Evolutionary conservation across 2,113 vertebrate genomes (phyloP), one percentile per base, ranked within the genome.

Genomic region (Rutilus rutilus): DNA sequence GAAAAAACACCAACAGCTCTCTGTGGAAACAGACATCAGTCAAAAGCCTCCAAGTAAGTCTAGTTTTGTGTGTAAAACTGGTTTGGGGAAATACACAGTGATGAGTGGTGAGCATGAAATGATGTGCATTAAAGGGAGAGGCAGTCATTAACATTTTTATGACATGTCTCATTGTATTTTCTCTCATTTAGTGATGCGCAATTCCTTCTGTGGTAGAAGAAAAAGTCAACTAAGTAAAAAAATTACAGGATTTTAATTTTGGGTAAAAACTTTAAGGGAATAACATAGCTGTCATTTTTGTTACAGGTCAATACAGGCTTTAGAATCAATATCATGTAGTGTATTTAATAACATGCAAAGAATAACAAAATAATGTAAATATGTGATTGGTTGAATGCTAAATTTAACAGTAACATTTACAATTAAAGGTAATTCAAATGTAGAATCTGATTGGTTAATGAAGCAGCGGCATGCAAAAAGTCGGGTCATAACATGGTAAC

Each of bases 1-100:
- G 80, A 88, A 85, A 81, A 78, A 50, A 60, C 77, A 86, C 89
- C 92, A 93, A 92, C 90, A 92, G 33, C 85, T 45, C 84, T 45
- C 84, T 89, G 64, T 89, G 74, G 30, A 90, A 90, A 87, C 83
- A 87, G 39, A 39, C 74, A 82, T 52, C 54, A 45, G 27, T 47
- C 86, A 80, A 82, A 33, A 86, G 76, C 82, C 80, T 76, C 69
- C 79, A 39, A 42, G 14, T 74, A 42, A 39, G 76, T 12, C 21
- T 83, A 27, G n/a, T 73, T 62, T 59, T 73, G 33, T 73, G 36
- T 50, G 11, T 45, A 60, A 60, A 71, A 57, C 11, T 52, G 3
- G n/a, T 52, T 42, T 25, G 30, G 12, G 60, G 3, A 60, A 59
- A 79, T 42, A 62, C 3, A 45, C 78, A 45, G n/a, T n/a, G n/a